A percentile compares a stretch with the other conserved stretches of the same genome.
Conservation (phyloP, 1,140 invertebrate species). For the Bombus soroeensis region DNA sequence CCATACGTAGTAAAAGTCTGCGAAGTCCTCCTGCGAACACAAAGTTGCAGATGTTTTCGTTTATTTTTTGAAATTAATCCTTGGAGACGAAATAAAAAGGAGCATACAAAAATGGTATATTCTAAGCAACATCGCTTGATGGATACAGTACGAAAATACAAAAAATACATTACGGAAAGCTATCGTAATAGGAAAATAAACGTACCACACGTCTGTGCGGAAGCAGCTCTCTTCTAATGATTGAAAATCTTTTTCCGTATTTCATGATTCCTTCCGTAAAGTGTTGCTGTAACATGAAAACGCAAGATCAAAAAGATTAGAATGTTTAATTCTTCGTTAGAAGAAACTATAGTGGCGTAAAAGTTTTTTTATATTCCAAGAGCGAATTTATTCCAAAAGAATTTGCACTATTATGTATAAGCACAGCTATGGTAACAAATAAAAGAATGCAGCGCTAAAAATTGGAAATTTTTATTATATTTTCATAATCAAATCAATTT, state of each 20-base stretch:
- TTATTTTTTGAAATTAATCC: background rate
- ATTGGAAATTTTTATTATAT: no score
- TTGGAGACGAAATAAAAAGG: background rate
- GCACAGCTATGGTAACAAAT: no score
- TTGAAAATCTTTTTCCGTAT: slow-evolving; percentile 2
- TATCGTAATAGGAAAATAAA: background rate
- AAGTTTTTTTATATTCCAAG: no score
- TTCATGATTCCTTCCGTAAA: background rate
- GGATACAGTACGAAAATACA: no score
- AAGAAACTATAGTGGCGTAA: no score
- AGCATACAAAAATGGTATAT: no score
- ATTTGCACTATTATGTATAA: no score
- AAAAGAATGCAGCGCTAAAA: no score
- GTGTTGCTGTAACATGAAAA: background rate
- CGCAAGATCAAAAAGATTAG: rapidly evolving
- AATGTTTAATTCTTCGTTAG: background rate
- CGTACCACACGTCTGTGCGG: slow-evolving; percentile 3
- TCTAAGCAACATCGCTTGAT: no score
- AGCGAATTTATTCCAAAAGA: no score
- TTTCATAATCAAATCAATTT: no score
- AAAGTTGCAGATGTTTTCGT: rapidly evolving
- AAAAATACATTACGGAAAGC: no score
- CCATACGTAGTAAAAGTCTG: slow-evolving; percentile 30
- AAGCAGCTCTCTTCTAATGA: background rate
- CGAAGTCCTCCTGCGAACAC: slow-evolving; percentile 21